Evolutionary conservation across 2,113 vertebrate genomes (phyloP).

Genomic region (Esox niger): DNA sequence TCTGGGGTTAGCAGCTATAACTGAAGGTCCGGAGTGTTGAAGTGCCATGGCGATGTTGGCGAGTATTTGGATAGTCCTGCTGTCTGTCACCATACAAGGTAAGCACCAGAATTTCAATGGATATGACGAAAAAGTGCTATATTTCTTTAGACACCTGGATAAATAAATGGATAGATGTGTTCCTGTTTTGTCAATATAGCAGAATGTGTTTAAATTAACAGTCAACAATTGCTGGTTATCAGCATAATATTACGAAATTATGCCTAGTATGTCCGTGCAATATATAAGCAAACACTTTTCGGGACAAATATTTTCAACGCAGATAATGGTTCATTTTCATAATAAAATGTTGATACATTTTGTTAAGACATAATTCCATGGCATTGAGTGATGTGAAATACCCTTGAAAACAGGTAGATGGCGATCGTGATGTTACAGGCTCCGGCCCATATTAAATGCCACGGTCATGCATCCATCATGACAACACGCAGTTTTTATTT

Average conservation of each 20-base stretch:
- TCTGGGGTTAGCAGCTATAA: conserved; percentile 50
- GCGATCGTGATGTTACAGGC: conserved; percentile 60
- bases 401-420: conserved; percentile 64
- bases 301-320: no score
- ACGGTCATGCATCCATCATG: no score
- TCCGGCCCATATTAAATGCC: not conserved
- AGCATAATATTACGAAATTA: no score
- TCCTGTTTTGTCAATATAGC: not conserved
- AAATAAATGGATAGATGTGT: not conserved
- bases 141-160: no score
- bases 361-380: conserved; percentile 6
- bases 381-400: conserved; percentile 25
- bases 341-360: not conserved
- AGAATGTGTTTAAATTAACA: not conserved
- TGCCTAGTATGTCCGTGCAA: no score
- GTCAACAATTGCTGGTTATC: no score
- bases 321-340: no score
- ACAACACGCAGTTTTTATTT: no score
- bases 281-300: no score
- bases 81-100: conserved; percentile 69
- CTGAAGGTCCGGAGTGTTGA: conserved; percentile 62
- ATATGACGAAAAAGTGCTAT: not conserved
- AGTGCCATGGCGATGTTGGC: conserved; percentile 68
- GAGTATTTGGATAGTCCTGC: conserved; percentile 68
- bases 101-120: conserved; percentile 29